Base-by-base conservation (phyloP, 2,888 invertebrate species). In the Latrodectus elegans region DNA sequence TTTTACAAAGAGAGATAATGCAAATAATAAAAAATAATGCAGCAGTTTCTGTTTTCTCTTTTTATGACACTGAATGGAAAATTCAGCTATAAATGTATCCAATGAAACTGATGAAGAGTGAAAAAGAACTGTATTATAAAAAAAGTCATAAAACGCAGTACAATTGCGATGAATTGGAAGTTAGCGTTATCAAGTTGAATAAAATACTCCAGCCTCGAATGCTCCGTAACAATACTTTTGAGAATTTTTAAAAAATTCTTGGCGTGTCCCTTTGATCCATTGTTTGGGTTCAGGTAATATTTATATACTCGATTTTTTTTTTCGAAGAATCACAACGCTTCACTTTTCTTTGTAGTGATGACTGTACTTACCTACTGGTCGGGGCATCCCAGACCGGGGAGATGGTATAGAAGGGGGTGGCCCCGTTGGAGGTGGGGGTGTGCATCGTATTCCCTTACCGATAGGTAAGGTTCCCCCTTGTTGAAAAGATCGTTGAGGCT, bases 401-500 rank as follows among this genome's bases (percentile, higher is more conserved):
- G 90, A 90, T 65, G 90, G 89, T 64, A 90, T 89, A 70, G 90
- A 89, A 82, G 90, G 89, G 68, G 89, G 90, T 81, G 90, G 90
- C 55, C 89, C 90, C 49, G 90, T 88, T 67, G 90, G 90, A 15
- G 90, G 87, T 51, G 90, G 89, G n/a, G 88, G 84, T 26, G 89
- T 90, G 55, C 90, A 89, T 15, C 89, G 85, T 38, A 90, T 89
- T 70, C 89, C 90, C 78, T 90, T 90, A 64, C 89, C 88, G 67
- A 90, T 88, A 60, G 90, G 89, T 38, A 90, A 88, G 72, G 90
- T 89, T 60, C 89, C 90, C 65, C 68, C 78, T 90, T 93, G 93
- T 92, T 93, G 93, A 93, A 94, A 94, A 91, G 93, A 93, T 91
- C 94, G 93, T 92, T 94, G 93, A 91, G 94, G 94, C 93, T 94